A percentile compares a stretch with the other conserved stretches of the same genome.
These are phyloP conservation scores for Ectobius pallidus DNA, from an alignment of 2,888 invertebrate species.

Conservation along the genomic window DNA sequence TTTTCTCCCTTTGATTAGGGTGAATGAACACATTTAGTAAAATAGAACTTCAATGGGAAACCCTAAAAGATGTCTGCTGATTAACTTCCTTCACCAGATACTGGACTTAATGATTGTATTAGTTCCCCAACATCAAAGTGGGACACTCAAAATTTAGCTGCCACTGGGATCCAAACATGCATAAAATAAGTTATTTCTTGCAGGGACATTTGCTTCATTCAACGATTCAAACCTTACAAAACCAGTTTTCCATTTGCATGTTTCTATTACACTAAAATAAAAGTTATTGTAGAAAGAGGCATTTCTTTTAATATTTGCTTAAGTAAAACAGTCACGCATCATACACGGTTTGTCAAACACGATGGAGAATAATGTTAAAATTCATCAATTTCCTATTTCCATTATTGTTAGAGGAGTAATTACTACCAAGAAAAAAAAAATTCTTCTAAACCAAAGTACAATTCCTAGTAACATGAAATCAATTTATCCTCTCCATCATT, in stretches of 20 bases:
- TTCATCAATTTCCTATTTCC: not conserved
- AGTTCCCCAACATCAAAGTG: no score
- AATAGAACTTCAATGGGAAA: no score
- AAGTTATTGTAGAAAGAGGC: not conserved
- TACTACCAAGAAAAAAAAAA: not conserved
- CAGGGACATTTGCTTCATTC: not conserved
- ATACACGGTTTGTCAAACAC: not conserved
- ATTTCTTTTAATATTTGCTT: not conserved
- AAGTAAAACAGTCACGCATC: not conserved
- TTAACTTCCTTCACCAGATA: no score
- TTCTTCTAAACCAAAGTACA: not conserved
- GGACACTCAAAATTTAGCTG: no score
- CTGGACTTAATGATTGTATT: no score
- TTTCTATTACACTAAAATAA: not conserved
- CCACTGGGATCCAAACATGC: no score
- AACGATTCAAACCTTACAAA: conserved; percentile 6
- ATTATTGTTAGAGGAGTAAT: not conserved
- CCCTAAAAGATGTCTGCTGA: no score
- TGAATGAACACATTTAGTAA: no score
- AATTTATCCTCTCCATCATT: no score
- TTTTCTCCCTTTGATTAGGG: no score
- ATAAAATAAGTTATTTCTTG: not conserved
- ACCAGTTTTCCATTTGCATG: not conserved
- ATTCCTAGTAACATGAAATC: no score
- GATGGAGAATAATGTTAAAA: not conserved